phyloP scores from a whole-genome alignment of 2,888 invertebrate genomes.

The Leucophora obtusa region DNA sequence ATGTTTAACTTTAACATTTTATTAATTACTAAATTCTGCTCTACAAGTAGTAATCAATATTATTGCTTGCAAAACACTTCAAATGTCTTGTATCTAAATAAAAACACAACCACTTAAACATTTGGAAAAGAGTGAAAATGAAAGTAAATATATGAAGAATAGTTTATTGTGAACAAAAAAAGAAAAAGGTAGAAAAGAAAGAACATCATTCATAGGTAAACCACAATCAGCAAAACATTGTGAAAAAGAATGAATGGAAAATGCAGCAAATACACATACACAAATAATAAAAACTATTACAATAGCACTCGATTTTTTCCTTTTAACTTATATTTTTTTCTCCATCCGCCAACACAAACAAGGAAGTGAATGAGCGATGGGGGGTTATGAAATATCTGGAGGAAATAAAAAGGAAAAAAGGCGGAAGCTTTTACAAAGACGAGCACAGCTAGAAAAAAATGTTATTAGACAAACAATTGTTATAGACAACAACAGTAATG shows the following conservation, averaged over 20 bases:
- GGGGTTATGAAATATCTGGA: not conserved
- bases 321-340: not conserved
- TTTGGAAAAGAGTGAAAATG: conserved; percentile 3
- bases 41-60: conserved; percentile 12
- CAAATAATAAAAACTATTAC: conserved; percentile 11
- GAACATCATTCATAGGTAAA: conserved; percentile 44
- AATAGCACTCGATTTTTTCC: conserved; percentile 12
- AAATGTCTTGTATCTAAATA: conserved; percentile 35
- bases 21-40: conserved; percentile 31
- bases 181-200: not conserved
- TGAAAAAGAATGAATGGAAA: conserved; percentile 24
- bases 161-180: conserved; percentile 22
- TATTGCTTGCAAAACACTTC: conserved; percentile 43
- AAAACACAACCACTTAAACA: conserved; percentile 17
- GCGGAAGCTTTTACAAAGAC: conserved; percentile 34
- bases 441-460: conserved; percentile 22
- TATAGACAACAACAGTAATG: conserved; percentile 29
- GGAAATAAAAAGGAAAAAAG: conserved; percentile 31
- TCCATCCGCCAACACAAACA: conserved; percentile 1
- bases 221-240: conserved; percentile 51
- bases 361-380: conserved; percentile 13
- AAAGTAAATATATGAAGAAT: conserved; percentile 10
- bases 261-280: not conserved
- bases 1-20: conserved; percentile 34
- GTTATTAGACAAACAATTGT: conserved; percentile 48